These are phyloP conservation scores for Campoletis raptor DNA, from an alignment of 2,888 invertebrate genomes.

Conservation along the genomic window DNA sequence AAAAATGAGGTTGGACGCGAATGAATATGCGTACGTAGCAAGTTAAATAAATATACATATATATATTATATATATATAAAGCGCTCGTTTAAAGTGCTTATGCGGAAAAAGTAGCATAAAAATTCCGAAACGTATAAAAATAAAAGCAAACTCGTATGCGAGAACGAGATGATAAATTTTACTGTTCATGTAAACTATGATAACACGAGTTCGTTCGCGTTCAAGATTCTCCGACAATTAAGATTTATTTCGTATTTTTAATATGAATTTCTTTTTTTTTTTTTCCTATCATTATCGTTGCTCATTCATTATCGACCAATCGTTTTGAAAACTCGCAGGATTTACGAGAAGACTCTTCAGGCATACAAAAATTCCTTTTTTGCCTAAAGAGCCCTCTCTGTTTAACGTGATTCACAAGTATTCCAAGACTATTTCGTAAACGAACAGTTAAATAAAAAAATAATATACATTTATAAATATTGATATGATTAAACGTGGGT, in stretches of 20 bases:
- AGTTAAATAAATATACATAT: conserved; percentile 14
- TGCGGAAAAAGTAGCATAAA: conserved; percentile 19
- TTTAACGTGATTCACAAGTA: conserved; percentile 36
- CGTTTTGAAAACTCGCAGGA: conserved; percentile 38
- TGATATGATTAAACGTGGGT: conserved; percentile 35
- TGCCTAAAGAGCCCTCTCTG: conserved; percentile 24
- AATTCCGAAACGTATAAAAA: conserved; percentile 19
- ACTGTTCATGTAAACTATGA: conserved; percentile 59
- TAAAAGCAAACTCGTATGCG: conserved; percentile 15
- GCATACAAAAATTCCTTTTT: conserved; percentile 6
- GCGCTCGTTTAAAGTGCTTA: conserved; percentile 36
- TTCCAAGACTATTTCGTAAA: conserved; percentile 54
- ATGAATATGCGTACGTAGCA: conserved; percentile 47
- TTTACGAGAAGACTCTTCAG: conserved; percentile 30
- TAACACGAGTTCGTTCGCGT: conserved; percentile 53
- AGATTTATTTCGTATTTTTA: conserved; percentile 11
- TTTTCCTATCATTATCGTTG: conserved; percentile 14
- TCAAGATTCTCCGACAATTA: conserved; percentile 43
- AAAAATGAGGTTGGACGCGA: conserved; percentile 20
- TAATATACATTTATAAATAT: conserved; percentile 16
- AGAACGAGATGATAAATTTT: conserved; percentile 57
- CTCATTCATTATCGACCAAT: conserved; percentile 39
- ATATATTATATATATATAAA: conserved; percentile 19
- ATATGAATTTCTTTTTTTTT: conserved; percentile 15
- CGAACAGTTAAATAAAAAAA: conserved; percentile 53